Evolutionary conservation across 2,797 vertebrate genomes (phyloP).

Genomic region (Cacajao melanocephalus): DNA sequence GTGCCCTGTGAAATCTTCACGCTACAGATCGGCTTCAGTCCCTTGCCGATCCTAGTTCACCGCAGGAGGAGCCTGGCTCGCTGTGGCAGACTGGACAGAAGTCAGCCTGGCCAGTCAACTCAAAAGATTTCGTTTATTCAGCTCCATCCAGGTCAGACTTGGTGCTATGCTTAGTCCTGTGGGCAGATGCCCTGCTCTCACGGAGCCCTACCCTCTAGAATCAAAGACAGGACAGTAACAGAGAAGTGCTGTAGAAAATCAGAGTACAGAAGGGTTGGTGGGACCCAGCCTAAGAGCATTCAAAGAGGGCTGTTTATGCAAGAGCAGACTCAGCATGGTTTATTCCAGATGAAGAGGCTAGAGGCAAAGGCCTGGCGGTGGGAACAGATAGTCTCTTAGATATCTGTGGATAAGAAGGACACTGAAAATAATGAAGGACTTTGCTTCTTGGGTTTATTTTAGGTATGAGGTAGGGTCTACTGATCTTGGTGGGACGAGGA

Average conservation of each 20-base stretch:
- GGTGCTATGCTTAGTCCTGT: neutral
- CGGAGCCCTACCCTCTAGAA: neutral
- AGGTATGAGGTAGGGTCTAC: neutral
- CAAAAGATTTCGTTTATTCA: neutral
- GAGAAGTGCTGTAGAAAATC: neutral
- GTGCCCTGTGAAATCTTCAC: fast-evolving
- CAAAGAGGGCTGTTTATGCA: neutral
- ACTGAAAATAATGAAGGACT: neutral
- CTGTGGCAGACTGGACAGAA: no score
- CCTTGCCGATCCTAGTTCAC: neutral
- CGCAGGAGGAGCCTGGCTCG: neutral
- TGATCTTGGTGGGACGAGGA: neutral
- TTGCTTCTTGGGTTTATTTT: neutral
- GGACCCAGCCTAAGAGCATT: neutral
- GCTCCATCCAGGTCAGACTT: neutral
- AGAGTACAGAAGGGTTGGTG: neutral
- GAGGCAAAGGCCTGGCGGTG: neutral
- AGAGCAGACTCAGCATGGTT: neutral
- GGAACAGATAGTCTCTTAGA: neutral
- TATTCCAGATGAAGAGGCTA: neutral
- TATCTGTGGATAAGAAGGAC: neutral
- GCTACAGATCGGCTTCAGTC: fast-evolving
- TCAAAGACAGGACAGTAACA: neutral
- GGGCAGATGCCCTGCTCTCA: neutral
- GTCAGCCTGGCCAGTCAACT: neutral